These are phyloP conservation scores for Gisinianus flammeolus DNA, from an alignment of 2,888 invertebrate species.

Conservation along the genomic window DNA sequence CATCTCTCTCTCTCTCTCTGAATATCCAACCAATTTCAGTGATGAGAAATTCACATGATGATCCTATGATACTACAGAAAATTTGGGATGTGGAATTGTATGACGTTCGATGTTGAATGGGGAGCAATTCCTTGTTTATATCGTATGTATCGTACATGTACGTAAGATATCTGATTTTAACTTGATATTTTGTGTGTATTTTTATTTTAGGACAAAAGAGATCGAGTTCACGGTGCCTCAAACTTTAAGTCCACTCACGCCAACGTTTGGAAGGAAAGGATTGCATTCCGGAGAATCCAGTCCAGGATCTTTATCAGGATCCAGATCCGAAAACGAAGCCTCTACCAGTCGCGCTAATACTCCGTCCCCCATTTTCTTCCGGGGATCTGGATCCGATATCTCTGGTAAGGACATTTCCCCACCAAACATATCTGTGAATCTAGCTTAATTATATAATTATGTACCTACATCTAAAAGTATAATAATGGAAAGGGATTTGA, in stretches of 20 bases:
- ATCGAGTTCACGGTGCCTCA: slow-evolving; percentile 58
- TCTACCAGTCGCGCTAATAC: slow-evolving; percentile 54
- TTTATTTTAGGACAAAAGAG: slow-evolving; percentile 54
- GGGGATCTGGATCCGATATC: slow-evolving; percentile 48
- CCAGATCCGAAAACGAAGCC: slow-evolving; percentile 56
- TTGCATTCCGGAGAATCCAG: slow-evolving; percentile 55
- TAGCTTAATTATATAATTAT: no score
- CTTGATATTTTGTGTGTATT: neutral
- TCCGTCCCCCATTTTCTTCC: slow-evolving; percentile 57
- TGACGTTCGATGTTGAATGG: no score
- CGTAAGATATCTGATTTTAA: neutral
- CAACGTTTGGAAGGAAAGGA: slow-evolving; percentile 55
- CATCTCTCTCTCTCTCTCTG: no score
- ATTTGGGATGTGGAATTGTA: no score
- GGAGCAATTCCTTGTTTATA: no score
- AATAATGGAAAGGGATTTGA: no score
- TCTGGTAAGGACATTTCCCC: slow-evolving; percentile 33
- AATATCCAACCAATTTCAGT: no score
- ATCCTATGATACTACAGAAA: no score
- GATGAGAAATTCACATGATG: no score
- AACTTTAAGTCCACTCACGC: slow-evolving; percentile 55
- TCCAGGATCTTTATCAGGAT: slow-evolving; percentile 56
- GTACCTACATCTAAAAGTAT: no score
- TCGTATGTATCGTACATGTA: neutral
- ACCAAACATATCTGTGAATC: no score